phyloP scores from a whole-genome alignment of 2,797 vertebrate genomes.

The Urophycis tenuis region DNA sequence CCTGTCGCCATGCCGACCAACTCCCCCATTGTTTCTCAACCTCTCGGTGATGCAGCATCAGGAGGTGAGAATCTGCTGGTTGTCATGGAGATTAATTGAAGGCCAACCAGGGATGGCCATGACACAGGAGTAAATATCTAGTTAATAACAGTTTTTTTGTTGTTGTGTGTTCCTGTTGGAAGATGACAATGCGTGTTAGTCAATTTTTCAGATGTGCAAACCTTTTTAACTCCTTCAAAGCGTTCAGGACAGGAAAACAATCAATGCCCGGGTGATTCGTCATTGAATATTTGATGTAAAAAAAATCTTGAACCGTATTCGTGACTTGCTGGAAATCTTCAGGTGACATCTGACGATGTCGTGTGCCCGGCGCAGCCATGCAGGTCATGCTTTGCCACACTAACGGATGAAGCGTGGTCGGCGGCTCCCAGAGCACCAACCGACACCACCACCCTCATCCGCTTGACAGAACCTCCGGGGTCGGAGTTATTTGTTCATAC shows the following conservation, averaged over 20 bases:
- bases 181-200: constrained; percentile 65
- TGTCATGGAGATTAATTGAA: constrained; percentile 41
- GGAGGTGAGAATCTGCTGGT: constrained; percentile 43
- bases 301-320: constrained; percentile 20
- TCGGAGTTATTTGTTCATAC: too few species aligned
- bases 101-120: constrained; percentile 41
- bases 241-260: constrained; percentile 26
- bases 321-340: neutral
- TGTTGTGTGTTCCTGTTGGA: constrained; percentile 61
- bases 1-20: neutral
- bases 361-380: constrained; percentile 61
- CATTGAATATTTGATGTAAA: constrained; percentile 6
- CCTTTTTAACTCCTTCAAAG: neutral
- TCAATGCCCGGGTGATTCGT: constrained; percentile 38
- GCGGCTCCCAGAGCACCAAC: neutral
- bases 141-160: neutral
- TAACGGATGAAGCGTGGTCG: neutral
- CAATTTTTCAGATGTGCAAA: constrained; percentile 34
- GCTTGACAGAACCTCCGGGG: too few species aligned
- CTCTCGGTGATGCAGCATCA: constrained; percentile 42
- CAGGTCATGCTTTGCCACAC: constrained; percentile 58
- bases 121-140: constrained; percentile 9
- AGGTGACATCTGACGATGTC: constrained; percentile 38
- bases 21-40: constrained; percentile 21
- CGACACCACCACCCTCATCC: neutral